A percentile compares a stretch with the other conserved stretches of the same genome.
Evolutionary conservation across 2,113 vertebrate species (phyloP).

Genomic region (Holacanthus passer): DNA sequence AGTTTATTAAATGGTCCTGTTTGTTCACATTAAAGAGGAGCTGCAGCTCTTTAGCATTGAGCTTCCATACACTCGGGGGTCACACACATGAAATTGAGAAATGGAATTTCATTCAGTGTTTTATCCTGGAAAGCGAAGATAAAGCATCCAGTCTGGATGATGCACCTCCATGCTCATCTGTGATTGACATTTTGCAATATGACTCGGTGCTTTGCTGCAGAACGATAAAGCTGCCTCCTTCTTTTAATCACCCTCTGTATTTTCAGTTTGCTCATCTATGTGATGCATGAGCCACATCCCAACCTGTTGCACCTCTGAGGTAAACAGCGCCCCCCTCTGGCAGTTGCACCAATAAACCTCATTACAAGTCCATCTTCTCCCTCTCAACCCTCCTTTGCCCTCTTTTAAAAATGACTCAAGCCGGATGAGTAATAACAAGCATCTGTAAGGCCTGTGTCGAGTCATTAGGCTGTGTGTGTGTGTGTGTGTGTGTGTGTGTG

Average conservation of each 20-base stretch:
- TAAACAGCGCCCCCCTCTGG: slow-evolving; percentile 74
- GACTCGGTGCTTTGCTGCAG: no score
- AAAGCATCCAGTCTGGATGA: no score
- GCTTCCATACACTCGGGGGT: no score
- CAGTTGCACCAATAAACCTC: slow-evolving; percentile 7
- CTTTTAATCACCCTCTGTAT: neutral
- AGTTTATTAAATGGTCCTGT: neutral
- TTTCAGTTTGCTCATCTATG: neutral
- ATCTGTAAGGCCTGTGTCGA: neutral
- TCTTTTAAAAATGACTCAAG: slow-evolving; percentile 5
- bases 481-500: slow-evolving; percentile 19
- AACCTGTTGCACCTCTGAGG: slow-evolving; percentile 55
- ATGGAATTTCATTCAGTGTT: no score
- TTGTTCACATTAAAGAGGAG: neutral
- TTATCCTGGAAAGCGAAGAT: no score
- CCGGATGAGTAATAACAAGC: slow-evolving; percentile 15
- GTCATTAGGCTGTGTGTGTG: slow-evolving; percentile 30
- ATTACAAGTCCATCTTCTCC: neutral
- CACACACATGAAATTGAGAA: no score
- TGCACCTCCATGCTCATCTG: no score
- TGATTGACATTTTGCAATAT: no score
- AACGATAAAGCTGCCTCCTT: neutral
- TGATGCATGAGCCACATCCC: neutral
- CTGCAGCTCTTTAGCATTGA: no score
- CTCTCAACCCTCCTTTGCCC: neutral